Percentiles rank a stretch among this genome's conserved stretches.
Conservation (phyloP, 2,888 invertebrate genomes). For the Drosophila subquinaria region DNA sequence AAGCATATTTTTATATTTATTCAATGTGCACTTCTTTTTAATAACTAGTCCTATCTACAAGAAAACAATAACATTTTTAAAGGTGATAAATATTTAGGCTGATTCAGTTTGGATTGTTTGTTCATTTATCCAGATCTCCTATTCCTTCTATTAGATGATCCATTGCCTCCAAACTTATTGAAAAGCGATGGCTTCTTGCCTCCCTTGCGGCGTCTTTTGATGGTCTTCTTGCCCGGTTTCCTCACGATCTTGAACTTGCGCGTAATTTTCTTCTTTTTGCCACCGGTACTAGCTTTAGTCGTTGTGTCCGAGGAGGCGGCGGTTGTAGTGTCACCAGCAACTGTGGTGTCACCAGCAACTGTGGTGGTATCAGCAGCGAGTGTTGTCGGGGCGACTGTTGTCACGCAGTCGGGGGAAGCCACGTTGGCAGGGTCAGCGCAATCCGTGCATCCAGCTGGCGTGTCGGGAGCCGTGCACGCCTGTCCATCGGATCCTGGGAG, state of each 20-base stretch:
- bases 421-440: not conserved
- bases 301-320: conserved; percentile 13
- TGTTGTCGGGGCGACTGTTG: not conserved
- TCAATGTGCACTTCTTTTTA: no score
- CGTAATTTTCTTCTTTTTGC: not conserved
- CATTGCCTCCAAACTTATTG: not conserved
- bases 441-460: not conserved
- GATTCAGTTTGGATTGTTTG: no score
- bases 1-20: no score
- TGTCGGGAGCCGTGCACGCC: conserved; percentile 11
- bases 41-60: no score
- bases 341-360: not conserved
- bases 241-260: not conserved
- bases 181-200: not conserved
- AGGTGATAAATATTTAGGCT: no score
- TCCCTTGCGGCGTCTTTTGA: not conserved
- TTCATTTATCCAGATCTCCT: no score
- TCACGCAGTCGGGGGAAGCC: not conserved
- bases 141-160: no score
- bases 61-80: no score
- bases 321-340: not conserved
- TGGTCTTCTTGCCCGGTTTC: not conserved
- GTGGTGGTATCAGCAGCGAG: not conserved
- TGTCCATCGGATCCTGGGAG: conserved; percentile 19
- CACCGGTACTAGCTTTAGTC: not conserved